Conservation (phyloP, 2,797 vertebrate genomes). For the Helarctos malayanus region DNA sequence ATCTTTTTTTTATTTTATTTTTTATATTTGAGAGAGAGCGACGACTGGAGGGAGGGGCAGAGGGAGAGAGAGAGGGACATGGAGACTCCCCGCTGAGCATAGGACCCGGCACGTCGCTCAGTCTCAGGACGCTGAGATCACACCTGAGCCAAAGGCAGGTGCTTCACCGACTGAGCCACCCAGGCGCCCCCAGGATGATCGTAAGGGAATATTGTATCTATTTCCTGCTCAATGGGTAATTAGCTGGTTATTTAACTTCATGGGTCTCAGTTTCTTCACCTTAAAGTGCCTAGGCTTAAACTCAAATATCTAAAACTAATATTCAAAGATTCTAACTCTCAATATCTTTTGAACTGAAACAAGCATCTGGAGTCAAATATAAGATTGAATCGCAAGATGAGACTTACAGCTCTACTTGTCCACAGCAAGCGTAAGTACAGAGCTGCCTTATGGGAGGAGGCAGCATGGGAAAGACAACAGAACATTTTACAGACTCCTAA, state of each 20-base stretch:
- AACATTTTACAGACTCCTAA: too few species aligned
- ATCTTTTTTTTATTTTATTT: neutral
- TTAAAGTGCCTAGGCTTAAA: neutral
- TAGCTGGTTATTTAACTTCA: neutral
- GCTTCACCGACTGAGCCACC: neutral
- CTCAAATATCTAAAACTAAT: neutral
- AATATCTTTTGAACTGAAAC: neutral
- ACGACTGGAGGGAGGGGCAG: neutral
- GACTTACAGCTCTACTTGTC: neutral
- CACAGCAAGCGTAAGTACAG: neutral
- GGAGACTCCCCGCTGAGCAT: neutral
- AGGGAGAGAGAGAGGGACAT: neutral
- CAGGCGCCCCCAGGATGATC: neutral
- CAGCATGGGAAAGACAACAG: neutral
- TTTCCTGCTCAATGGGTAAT: neutral
- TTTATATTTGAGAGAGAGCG: neutral
- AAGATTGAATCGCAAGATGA: constrained; percentile 16
- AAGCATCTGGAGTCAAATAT: constrained; percentile 13
- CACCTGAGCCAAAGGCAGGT: neutral
- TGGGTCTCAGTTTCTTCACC: neutral
- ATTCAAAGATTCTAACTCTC: neutral
- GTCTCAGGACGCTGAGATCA: neutral
- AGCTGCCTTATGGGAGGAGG: neutral
- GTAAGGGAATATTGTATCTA: neutral
- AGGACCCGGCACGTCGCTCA: neutral